Conservation (phyloP, 2,797 vertebrate genomes). For the Enteromius argenteus region DNA sequence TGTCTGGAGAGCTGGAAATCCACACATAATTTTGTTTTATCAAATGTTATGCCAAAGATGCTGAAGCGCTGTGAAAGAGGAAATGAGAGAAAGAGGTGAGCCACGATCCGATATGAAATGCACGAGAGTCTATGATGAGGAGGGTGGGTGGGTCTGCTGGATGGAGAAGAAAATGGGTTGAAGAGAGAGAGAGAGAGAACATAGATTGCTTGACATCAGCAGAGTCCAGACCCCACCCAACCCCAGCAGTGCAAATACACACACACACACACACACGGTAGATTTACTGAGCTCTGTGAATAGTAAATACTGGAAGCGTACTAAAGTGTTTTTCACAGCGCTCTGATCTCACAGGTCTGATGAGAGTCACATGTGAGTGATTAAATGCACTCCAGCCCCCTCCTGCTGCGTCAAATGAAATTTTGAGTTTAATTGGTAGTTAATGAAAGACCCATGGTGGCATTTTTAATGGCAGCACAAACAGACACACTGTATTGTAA, state of each 20-base stretch:
- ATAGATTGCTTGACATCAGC: conserved; percentile 39
- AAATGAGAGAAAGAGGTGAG: neutral
- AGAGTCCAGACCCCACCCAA: conserved; percentile 36
- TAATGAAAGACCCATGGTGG: conserved; percentile 25
- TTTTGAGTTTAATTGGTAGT: neutral
- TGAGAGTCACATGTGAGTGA: conserved; percentile 6
- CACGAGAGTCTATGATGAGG: conserved; percentile 14
- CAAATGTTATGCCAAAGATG: neutral
- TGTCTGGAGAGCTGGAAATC: neutral
- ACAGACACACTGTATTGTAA: neutral
- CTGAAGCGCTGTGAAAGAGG: neutral
- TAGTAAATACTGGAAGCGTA: neutral
- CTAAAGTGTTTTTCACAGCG: neutral
- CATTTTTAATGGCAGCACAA: conserved; percentile 11
- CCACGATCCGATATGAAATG: conserved; percentile 1
- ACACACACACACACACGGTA: conserved; percentile 13
- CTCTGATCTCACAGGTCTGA: conserved; percentile 20
- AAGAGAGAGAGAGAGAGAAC: conserved; percentile 15
- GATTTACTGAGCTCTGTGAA: conserved; percentile 20
- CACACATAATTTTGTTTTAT: neutral
- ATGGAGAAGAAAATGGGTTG: conserved; percentile 16
- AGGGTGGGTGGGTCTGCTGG: conserved; percentile 33
- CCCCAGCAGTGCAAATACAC: conserved; percentile 12
- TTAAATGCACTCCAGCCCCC: conserved; percentile 21
- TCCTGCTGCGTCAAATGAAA: neutral